Base-by-base conservation (phyloP, 2,113 vertebrate species). In the Rousettus leschenaultii region DNA sequence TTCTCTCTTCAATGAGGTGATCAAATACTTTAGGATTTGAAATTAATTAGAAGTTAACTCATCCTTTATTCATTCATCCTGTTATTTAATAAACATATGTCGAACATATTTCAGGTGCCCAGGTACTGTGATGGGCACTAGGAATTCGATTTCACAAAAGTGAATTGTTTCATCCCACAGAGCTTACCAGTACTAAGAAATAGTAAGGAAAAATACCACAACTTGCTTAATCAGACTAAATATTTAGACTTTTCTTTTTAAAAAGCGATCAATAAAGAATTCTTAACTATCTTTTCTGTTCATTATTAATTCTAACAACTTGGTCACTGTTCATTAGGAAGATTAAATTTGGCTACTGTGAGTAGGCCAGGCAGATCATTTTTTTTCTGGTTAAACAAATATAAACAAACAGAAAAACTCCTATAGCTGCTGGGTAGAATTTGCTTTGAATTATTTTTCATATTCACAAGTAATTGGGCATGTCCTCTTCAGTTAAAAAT, bases 381-480 rank as follows among this genome's bases (percentile, higher is more conserved):
- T 95, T 40, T 91, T 73, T 91, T 68, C 51, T 86, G 66, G 66
- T 33, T 83, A 74, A 82, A 95, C 59, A 61, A 94, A 84, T 78
- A 33, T 22, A 53, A 74, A 14, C 26, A 45, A 88, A 89, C 91
- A 92, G 87, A 77, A 35, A 61, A 55, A 8, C 9, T 83, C 55
- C 19, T 65, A 15, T 93, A 89, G 77, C 91, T 91, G 35, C 61
- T 85, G 87, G 86, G 53, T 95, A 35, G 92, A 97, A 96, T 96
- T 94, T 90, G 57, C 84, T 95, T 96, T 86, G 55, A 93, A 91
- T 96, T 95, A 92, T 83, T 97, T 97, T 95, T 96, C 66, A 63
- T 96, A 97, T 97, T 94, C 91, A 84, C n/a, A 59, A 95, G 86
- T 96, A 96, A 97, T 97, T 97, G 92, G 89, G 95, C 91, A 95